A percentile compares a stretch with the other conserved stretches of the same genome.
Evolutionary conservation across 2,888 invertebrate genomes (phyloP).

Genomic region (Hypolimnas misippus): DNA sequence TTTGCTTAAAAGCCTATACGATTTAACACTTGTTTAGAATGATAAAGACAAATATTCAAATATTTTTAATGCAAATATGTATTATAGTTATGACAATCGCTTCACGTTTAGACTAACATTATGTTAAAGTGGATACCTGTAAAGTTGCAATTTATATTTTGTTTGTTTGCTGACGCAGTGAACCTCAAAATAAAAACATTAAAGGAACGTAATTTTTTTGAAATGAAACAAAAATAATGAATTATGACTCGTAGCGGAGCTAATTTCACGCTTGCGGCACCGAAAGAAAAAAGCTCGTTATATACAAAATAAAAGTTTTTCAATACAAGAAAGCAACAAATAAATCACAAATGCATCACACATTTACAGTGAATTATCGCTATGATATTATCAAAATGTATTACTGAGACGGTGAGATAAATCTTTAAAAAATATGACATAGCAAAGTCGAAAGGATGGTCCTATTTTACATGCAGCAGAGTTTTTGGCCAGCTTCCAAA

Average conservation of each 20-base stretch:
- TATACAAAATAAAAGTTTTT: background rate
- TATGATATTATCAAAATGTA: slow-evolving; percentile 17
- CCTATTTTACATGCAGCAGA: slow-evolving; percentile 30
- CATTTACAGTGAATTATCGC: slow-evolving; percentile 8
- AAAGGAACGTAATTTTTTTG: background rate
- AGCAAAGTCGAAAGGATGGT: slow-evolving; percentile 39
- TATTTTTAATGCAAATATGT: too few relatives aligned
- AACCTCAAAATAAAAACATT: too few relatives aligned
- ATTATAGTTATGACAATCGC: too few relatives aligned
- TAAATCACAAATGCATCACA: background rate
- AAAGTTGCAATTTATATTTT: too few relatives aligned
- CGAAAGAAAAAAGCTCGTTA: slow-evolving; percentile 8
- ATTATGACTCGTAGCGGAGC: background rate
- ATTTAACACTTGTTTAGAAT: too few relatives aligned
- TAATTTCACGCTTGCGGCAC: background rate
- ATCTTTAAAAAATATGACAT: slow-evolving; percentile 31
- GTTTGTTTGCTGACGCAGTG: too few relatives aligned
- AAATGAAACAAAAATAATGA: background rate
- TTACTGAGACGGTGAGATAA: slow-evolving; percentile 23
- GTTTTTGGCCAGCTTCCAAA: slow-evolving; percentile 33
- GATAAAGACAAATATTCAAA: too few relatives aligned
- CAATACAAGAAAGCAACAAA: background rate
- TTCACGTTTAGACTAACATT: too few relatives aligned
- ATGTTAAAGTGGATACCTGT: too few relatives aligned
- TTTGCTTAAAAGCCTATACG: too few relatives aligned